Conservation (phyloP, 2,888 invertebrate genomes). For the Aphodius granarius region DNA sequence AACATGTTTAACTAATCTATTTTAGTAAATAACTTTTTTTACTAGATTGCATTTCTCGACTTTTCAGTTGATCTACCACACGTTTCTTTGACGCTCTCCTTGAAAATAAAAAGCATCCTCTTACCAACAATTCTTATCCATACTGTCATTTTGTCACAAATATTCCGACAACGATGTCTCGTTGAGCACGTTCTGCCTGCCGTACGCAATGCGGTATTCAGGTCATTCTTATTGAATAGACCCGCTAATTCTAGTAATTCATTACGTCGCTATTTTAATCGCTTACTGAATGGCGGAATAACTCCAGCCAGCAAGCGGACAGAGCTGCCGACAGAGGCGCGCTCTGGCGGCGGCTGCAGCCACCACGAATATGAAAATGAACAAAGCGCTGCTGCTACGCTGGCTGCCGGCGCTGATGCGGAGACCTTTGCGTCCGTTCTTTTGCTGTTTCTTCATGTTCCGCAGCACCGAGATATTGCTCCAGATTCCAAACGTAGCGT, state of each 20-base stretch:
- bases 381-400: no score
- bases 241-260: slow-evolving; percentile 26
- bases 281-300: slow-evolving; percentile 19
- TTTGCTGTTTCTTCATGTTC: no score
- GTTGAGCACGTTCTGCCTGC: not conserved
- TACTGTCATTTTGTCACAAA: no score
- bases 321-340: not conserved
- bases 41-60: no score
- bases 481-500: not conserved
- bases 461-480: not conserved
- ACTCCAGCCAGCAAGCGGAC: slow-evolving; percentile 6
- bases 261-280: slow-evolving; percentile 27
- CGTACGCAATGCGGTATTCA: slow-evolving; percentile 16
- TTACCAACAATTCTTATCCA: no score
- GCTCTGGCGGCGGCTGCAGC: not conserved
- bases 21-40: no score
- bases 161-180: not conserved
- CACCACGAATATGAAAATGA: slow-evolving; percentile 17
- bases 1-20: no score
- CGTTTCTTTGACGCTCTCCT: no score
- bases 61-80: no score
- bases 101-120: no score
- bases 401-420: no score
- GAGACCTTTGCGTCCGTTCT: not conserved
- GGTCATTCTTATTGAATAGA: slow-evolving; percentile 24